Evolutionary conservation across 2,888 invertebrate species (phyloP), one percentile per base, ranked within the genome.

Genomic region (Nasonovia ribisnigri): DNA sequence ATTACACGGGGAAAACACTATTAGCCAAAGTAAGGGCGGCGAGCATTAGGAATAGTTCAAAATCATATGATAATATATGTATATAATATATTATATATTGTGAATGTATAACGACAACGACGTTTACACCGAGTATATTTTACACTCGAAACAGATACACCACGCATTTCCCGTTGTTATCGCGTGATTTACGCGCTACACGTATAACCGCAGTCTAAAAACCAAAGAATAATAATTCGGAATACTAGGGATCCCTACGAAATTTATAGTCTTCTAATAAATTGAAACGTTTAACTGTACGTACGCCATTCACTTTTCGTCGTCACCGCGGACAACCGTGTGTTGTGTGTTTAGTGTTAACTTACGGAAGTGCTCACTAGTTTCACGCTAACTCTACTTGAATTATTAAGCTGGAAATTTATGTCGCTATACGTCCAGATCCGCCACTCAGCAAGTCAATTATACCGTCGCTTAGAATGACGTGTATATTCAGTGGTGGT

Each of bases 71-170:
- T 57, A 13, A 5, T 77, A 77, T 77, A 36, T 77, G 77, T 77
- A 77, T 77, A 36, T 77, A 57, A 43, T 43, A 46, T 86, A 86
- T 86, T 43, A 26, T 43, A 29, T 86, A 86, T 84, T 77, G 77
- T 77, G 36, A 86, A 43, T 86, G 46, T 48, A 86, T 43, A 86
- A 86, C 86, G 43, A 86, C 86, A 86, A 86, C 86, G 86, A 86
- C 86, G 29, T 86, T 86, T 86, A 86, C 86, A 86, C 86, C 16
- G 46, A 86, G 46, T 86, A 86, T 86, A 86, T 86, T 86, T 86
- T 46, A 46, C 46, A 43, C 86, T 46, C 13, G 5, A 86, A 43
- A 86, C 86, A 86, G 29, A 86, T 86, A 86, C 46, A 48, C 46
- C 43, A 29, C 46, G 43, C 46, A 43, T 86, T 46, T 46, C 46